These are phyloP conservation scores for Barnardius zonarius DNA, from an alignment of 2,113 vertebrate species.

Conservation along the genomic window DNA sequence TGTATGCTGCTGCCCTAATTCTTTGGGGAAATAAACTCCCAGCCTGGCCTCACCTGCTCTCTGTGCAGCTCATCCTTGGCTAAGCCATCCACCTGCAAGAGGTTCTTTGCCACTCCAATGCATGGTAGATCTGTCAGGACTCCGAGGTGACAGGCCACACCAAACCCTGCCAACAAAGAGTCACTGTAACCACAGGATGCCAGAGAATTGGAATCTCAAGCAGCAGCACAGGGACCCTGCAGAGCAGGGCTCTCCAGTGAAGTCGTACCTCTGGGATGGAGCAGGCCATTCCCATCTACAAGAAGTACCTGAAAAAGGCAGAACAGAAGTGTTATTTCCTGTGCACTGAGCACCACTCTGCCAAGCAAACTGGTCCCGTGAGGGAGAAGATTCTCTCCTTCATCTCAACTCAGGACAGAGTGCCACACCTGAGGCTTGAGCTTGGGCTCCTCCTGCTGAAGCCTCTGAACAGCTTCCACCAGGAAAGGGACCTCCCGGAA, in stretches of 20 bases:
- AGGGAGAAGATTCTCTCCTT: neutral
- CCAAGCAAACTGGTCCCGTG: neutral
- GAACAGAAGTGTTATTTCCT: neutral
- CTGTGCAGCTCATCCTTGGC: constrained; percentile 78
- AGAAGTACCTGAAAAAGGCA: constrained; percentile 83
- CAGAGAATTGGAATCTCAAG: neutral
- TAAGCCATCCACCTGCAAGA: constrained; percentile 89
- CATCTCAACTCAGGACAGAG: fast-evolving
- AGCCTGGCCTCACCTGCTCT: constrained; percentile 78
- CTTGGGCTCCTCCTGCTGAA: constrained; percentile 68
- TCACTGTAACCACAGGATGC: neutral
- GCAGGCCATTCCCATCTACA: constrained; percentile 92
- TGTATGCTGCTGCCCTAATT: fast-evolving
- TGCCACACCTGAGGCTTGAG: constrained; percentile 84
- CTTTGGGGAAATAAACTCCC: neutral
- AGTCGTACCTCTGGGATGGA: constrained; percentile 87
- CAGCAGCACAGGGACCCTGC: neutral
- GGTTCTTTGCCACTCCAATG: constrained; percentile 94
- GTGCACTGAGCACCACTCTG: no score
- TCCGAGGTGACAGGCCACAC: constrained; percentile 92
- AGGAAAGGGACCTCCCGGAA: constrained; percentile 89
- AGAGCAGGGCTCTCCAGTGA: neutral
- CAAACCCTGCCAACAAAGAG: constrained; percentile 78
- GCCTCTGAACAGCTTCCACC: constrained; percentile 79
- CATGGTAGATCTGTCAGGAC: constrained; percentile 86